Evolutionary conservation across 2,113 vertebrate genomes (phyloP).

Genomic region (Eptesicus fuscus): DNA sequence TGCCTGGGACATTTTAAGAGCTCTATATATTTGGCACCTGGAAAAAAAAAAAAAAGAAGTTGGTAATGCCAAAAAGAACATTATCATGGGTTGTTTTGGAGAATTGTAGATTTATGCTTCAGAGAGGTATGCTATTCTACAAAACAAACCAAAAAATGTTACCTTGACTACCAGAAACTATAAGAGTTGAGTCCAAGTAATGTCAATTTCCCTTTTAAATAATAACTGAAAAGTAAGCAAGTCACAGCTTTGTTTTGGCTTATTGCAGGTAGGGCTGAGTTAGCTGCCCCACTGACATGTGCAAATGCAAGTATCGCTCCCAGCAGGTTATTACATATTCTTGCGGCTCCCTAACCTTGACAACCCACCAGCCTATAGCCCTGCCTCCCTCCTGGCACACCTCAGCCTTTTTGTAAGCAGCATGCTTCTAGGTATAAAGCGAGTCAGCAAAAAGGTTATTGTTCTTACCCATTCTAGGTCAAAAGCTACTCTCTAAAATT

Average conservation of each 20-base stretch:
- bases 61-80: constrained; percentile 53
- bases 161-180: constrained; percentile 69
- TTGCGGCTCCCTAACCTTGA: background rate
- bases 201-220: constrained; percentile 70
- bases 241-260: constrained; percentile 16
- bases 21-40: constrained; percentile 29
- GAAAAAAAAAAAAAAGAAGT: constrained; percentile 50
- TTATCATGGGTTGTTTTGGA: constrained; percentile 43
- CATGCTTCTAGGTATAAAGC: background rate
- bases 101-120: constrained; percentile 73
- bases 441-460: background rate
- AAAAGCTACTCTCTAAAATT: background rate
- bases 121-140: constrained; percentile 67
- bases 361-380: background rate
- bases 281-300: background rate
- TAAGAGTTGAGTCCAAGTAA: constrained; percentile 56
- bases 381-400: background rate
- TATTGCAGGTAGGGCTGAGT: constrained; percentile 31
- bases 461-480: background rate
- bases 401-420: background rate
- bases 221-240: constrained; percentile 9
- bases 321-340: background rate
- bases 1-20: constrained; percentile 67
- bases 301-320: background rate
- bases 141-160: constrained; percentile 68